Conservation (phyloP, 2,797 vertebrate genomes). For the Spea hammondii region DNA sequence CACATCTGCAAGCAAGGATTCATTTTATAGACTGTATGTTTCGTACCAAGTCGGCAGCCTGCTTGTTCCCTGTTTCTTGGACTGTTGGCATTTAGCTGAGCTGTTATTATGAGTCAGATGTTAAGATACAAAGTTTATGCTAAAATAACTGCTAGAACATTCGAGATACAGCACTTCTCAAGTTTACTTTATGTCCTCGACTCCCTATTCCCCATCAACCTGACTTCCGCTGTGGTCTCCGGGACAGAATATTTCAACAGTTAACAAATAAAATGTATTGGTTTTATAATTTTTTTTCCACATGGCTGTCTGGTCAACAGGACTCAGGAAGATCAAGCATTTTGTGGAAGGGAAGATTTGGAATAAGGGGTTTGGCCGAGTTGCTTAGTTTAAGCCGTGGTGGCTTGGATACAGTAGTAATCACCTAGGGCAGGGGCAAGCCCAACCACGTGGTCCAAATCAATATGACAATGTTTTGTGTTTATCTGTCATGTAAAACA, state of each 20-base stretch:
- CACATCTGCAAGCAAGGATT: constrained; percentile 35
- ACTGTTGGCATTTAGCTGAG: constrained; percentile 5
- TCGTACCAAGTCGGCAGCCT: constrained; percentile 31
- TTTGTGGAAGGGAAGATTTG: too few relatives aligned
- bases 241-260: not conserved
- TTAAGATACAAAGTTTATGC: constrained; percentile 1
- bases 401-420: too few relatives aligned
- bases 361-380: too few relatives aligned
- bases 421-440: too few relatives aligned
- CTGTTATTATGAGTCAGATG: constrained; percentile 27
- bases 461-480: too few relatives aligned
- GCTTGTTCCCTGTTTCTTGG: constrained; percentile 16
- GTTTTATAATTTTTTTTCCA: too few relatives aligned
- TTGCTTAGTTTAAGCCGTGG: too few relatives aligned
- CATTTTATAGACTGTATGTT: constrained; percentile 43
- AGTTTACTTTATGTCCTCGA: not conserved
- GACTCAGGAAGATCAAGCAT: too few relatives aligned
- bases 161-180: not conserved
- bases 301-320: too few relatives aligned
- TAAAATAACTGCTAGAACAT: constrained; percentile 21
- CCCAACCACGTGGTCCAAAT: too few relatives aligned
- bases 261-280: not conserved
- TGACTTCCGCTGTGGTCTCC: not conserved
- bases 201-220: not conserved
- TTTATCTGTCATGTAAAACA: too few relatives aligned